Percentiles rank a stretch among this genome's conserved stretches.
phyloP scores from a whole-genome alignment of 2,113 vertebrate genomes.

The Antigone vipio region DNA sequence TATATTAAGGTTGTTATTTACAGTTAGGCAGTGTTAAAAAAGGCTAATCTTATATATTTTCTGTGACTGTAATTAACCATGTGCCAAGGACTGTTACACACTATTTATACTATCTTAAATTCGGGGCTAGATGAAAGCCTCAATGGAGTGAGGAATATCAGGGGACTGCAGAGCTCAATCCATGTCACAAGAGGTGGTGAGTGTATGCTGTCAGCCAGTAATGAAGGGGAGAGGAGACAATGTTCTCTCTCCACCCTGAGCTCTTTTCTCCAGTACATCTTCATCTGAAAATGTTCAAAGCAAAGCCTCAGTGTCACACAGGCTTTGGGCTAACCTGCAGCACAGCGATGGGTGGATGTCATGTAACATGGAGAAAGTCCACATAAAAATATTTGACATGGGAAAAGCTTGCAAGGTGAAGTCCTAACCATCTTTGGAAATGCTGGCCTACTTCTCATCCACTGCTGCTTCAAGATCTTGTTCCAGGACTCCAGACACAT shows the following conservation, averaged over 20 bases:
- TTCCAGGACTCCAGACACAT: neutral
- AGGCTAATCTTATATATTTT: neutral
- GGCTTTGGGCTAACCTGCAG: neutral
- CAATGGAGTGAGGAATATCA: neutral
- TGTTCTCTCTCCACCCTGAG: neutral
- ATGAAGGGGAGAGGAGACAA: neutral
- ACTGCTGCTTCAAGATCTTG: neutral
- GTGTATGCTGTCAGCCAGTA: rapidly evolving
- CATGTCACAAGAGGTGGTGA: neutral
- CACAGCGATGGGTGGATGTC: neutral
- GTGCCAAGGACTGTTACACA: neutral
- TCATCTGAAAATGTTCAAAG: neutral
- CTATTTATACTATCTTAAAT: neutral
- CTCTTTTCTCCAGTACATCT: neutral
- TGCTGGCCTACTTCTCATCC: neutral
- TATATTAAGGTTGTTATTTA: neutral
- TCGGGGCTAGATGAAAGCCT: neutral
- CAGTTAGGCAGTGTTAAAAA: neutral
- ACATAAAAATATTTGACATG: neutral
- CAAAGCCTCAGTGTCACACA: neutral
- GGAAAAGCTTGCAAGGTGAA: neutral
- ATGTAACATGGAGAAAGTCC: neutral
- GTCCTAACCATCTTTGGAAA: neutral
- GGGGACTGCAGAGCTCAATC: neutral
- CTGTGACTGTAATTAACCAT: neutral